Conservation (phyloP, 2,797 vertebrate species). For the Poeciliopsis infans region DNA sequence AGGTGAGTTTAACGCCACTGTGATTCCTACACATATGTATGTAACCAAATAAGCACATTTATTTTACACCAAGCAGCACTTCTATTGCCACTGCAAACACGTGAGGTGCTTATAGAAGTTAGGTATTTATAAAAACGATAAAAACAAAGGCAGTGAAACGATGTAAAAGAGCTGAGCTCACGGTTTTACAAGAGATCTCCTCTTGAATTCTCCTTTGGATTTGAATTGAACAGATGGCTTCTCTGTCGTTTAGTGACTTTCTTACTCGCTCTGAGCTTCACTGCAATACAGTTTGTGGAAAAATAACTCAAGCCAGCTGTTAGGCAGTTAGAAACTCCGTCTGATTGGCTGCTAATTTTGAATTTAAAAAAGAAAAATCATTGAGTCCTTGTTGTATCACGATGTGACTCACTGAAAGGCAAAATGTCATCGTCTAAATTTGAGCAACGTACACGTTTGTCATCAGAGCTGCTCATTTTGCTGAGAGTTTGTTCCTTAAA, state of each 20-base stretch:
- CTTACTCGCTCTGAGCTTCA: conserved; percentile 24
- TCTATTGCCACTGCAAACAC: conserved; percentile 16
- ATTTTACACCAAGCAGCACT: background rate
- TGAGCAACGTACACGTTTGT: conserved; percentile 16
- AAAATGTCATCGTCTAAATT: background rate
- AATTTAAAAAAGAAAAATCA: conserved; percentile 5
- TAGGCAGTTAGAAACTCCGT: conserved; percentile 28
- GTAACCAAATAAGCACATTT: background rate
- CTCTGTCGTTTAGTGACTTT: conserved; percentile 40
- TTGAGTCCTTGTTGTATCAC: background rate
- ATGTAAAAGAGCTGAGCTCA: conserved; percentile 1
- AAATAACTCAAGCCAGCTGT: conserved; percentile 31
- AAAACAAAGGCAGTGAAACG: background rate
- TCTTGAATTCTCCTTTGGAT: conserved; percentile 5
- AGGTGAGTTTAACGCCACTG: conserved; percentile 83
- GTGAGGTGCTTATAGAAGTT: conserved; percentile 7
- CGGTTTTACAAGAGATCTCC: conserved; percentile 7
- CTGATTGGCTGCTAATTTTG: conserved; percentile 45
- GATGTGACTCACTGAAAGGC: background rate
- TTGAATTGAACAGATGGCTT: conserved; percentile 70
- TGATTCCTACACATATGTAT: conserved; percentile 2
- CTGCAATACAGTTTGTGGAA: conserved; percentile 34
- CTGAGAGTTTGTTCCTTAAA: conserved; percentile 57
- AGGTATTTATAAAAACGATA: background rate
- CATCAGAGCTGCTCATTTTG: conserved; percentile 14